Evolutionary conservation across 92 coral and sea anemone genomes (phyloP).

Genomic region (Heliopora coerulea): DNA sequence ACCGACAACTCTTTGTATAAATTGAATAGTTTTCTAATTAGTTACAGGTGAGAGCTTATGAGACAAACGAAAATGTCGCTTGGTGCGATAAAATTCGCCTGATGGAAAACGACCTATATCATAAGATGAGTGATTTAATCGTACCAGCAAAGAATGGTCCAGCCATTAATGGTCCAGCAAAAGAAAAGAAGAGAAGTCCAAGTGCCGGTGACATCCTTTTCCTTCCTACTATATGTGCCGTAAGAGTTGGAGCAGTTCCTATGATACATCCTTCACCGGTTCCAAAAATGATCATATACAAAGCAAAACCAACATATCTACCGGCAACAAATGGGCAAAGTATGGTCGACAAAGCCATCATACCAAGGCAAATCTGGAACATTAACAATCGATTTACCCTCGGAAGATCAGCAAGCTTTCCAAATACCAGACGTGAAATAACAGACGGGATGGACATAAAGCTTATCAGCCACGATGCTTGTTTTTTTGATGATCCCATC

Average conservation of each 20-base stretch:
- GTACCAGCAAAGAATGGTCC: slow-evolving; percentile 72
- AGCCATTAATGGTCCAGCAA: slow-evolving; percentile 57
- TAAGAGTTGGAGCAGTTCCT: slow-evolving; percentile 53
- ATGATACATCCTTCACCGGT: slow-evolving; percentile 64
- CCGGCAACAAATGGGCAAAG: slow-evolving; percentile 55
- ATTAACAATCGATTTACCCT: slow-evolving; percentile 62
- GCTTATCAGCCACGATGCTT: slow-evolving; percentile 56
- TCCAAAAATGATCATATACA: slow-evolving; percentile 61
- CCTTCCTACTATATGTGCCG: slow-evolving; percentile 58
- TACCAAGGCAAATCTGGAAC: slow-evolving; percentile 58
- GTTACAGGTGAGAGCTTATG: too few relatives aligned
- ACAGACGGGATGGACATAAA: slow-evolving; percentile 57
- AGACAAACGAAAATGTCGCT: too few relatives aligned
- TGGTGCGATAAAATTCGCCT: too few relatives aligned
- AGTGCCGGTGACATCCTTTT: slow-evolving; percentile 60
- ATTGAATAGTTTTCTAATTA: too few relatives aligned
- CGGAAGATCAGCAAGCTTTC: slow-evolving; percentile 62
- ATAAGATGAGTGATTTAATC: not conserved
- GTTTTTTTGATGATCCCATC: slow-evolving; percentile 27
- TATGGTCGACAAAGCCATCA: slow-evolving; percentile 61
- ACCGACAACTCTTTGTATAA: too few relatives aligned
- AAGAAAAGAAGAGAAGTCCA: slow-evolving; percentile 57
- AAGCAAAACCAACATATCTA: slow-evolving; percentile 46
- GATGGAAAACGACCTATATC: too few relatives aligned
- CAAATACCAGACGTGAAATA: slow-evolving; percentile 62